Base-by-base conservation (phyloP, 2,888 invertebrate genomes). In the Watsonalla binaria region DNA sequence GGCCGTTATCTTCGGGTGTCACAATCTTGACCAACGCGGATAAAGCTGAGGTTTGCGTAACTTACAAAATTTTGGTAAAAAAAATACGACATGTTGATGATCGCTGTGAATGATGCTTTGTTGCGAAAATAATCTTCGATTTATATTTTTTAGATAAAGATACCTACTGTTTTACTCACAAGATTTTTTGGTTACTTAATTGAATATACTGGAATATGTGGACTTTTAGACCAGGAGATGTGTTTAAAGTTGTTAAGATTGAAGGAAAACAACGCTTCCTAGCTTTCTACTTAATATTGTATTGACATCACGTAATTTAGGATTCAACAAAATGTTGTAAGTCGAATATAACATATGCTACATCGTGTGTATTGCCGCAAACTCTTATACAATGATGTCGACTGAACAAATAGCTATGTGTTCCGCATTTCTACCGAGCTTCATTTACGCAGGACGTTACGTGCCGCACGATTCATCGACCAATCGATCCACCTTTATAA, bases 381-480 rank as follows among this genome's bases (percentile, higher is more conserved):
- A 89, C 82, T 85, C 86, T 90, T 90, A 90, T 89, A 90, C 90
- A 90, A 90, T 90, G 82, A 84, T 87, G 88, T 85, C 82, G 81
- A 85, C 88, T 83, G 84, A 86, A 88, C 88, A 86, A 89, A 89
- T 85, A 86, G 84, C 82, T 83, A 74, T 88, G 84, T 88, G 89
- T 90, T 90, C 90, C 90, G 90, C 90, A 87, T 90, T 90, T 90
- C 90, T 90, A 90, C 82, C 72, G 76, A 84, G 84, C 84, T 82
- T 85, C 87, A 84, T 87, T 86, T 85, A 83, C 85, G 81, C 82
- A 80, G 81, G 78, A 77, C 74, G 78, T 86, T 82, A 82, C 86
- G 82, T 83, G 73, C 71, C 57, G 60, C 70, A 66, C 72, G 72
- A 73, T 68, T 72, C 74, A 74, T 61, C 74, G 42, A 42, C 42